These are phyloP conservation scores for Epinotia bilunana DNA, from an alignment of 2,888 invertebrate genomes.

Conservation along the genomic window DNA sequence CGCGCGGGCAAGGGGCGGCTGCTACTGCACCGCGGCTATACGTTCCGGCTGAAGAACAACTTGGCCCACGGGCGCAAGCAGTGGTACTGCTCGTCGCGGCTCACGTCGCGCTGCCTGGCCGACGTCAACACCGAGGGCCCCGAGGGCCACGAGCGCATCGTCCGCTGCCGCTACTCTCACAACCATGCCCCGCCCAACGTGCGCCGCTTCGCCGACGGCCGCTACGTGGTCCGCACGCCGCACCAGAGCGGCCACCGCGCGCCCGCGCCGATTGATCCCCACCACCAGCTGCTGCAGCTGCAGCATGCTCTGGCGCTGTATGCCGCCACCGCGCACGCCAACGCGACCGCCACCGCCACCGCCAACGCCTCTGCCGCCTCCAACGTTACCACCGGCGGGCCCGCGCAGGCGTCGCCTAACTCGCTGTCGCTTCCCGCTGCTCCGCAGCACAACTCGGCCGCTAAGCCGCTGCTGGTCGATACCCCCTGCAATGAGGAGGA, in stretches of 20 bases:
- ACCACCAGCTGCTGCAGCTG: slow-evolving; percentile 79
- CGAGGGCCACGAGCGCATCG: slow-evolving; percentile 81
- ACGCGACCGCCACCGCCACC: slow-evolving; percentile 67
- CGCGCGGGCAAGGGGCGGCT: slow-evolving; percentile 79
- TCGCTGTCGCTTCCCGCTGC: slow-evolving; percentile 60
- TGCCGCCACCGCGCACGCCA: slow-evolving; percentile 77
- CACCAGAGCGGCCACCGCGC: slow-evolving; percentile 81
- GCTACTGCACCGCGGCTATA: slow-evolving; percentile 78
- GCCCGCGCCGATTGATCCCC: slow-evolving; percentile 77
- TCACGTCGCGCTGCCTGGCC: slow-evolving; percentile 79
- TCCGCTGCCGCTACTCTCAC: slow-evolving; percentile 79
- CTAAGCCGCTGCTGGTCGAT: slow-evolving; percentile 78
- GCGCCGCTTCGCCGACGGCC: slow-evolving; percentile 79
- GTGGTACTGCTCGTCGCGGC: slow-evolving; percentile 80
- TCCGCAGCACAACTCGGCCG: slow-evolving; percentile 63
- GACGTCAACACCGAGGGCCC: slow-evolving; percentile 81
- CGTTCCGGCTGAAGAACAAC: slow-evolving; percentile 80
- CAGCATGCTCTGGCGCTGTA: slow-evolving; percentile 80
- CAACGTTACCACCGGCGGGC: slow-evolving; percentile 55
- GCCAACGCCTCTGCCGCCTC: slow-evolving; percentile 53
- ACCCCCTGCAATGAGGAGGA: slow-evolving; percentile 79
- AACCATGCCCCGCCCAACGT: slow-evolving; percentile 82
- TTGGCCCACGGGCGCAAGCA: slow-evolving; percentile 81
- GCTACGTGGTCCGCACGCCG: slow-evolving; percentile 80
- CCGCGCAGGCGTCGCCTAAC: slow-evolving; percentile 66